Percentiles rank a stretch among this genome's conserved stretches.
Conservation (phyloP, 1,140 invertebrate species). For the Drosophila nasuta region DNA sequence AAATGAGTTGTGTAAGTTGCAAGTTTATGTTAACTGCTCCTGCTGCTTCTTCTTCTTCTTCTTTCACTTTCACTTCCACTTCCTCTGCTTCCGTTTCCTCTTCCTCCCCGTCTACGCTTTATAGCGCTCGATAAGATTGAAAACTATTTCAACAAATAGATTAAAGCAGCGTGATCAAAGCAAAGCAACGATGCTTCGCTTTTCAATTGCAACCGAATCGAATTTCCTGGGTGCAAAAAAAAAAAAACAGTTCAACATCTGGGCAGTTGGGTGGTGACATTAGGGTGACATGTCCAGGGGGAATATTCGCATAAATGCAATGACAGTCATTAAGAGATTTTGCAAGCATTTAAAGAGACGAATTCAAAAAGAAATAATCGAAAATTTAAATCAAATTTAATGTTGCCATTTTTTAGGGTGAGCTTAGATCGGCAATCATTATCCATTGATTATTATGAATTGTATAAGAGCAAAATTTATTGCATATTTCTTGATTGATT, state of each 20-base stretch:
- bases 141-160: slow-evolving; percentile 36
- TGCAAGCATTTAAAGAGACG: too few relatives aligned
- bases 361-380: too few relatives aligned
- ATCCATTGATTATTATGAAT: too few relatives aligned
- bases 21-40: slow-evolving; percentile 53
- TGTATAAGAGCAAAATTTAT: too few relatives aligned
- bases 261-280: slow-evolving; percentile 1
- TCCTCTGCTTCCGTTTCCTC: background rate
- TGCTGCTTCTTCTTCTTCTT: background rate
- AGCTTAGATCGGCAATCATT: too few relatives aligned
- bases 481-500: too few relatives aligned
- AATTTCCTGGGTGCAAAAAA: background rate
- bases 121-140: slow-evolving; percentile 16
- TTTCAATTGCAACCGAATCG: slow-evolving; percentile 10
- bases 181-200: background rate
- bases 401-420: too few relatives aligned
- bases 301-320: too few relatives aligned
- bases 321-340: background rate
- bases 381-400: too few relatives aligned
- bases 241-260: background rate
- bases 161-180: slow-evolving; percentile 24
- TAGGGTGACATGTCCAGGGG: background rate
- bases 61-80: background rate
- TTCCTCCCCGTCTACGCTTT: background rate
- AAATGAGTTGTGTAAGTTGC: slow-evolving; percentile 76